Conservation (phyloP, 2,113 vertebrate species). For the Lycaon pictus region DNA sequence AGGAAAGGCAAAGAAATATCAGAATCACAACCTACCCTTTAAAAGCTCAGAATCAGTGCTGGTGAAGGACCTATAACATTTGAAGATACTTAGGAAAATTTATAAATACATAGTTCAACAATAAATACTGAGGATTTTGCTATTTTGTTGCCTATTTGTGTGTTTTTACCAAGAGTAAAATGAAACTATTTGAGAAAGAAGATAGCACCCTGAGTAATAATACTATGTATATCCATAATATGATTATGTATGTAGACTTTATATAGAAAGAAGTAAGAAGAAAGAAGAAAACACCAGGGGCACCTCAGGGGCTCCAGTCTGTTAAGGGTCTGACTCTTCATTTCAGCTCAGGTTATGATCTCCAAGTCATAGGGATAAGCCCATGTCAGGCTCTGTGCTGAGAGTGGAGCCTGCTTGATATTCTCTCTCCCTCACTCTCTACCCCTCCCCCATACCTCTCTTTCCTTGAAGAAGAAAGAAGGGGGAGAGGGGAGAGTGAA, state of each 20-base stretch:
- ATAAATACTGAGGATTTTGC: not conserved
- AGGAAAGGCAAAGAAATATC: not conserved
- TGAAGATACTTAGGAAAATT: not conserved
- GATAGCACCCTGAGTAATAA: not conserved
- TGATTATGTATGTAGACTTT: accelerated
- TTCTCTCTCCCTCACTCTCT: not conserved
- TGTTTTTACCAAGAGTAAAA: not conserved
- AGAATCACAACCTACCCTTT: not conserved
- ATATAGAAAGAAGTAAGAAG: not conserved
- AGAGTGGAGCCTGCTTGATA: not conserved
- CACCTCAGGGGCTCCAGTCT: not conserved
- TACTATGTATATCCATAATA: not conserved
- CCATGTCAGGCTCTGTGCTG: not conserved
- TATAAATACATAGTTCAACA: not conserved
- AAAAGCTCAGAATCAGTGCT: not conserved
- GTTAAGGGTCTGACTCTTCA: not conserved
- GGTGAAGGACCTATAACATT: not conserved
- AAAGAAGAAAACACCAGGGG: not conserved
- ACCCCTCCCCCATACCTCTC: not conserved
- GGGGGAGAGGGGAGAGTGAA: not conserved
- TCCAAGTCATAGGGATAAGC: not conserved
- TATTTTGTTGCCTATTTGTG: not conserved
- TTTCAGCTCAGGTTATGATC: not conserved
- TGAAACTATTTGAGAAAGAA: not conserved
- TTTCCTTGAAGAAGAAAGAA: not conserved